Evolutionary conservation across 2,797 vertebrate genomes (phyloP), one percentile per base, ranked within the genome.

Genomic region (Enteromius thamalakanensis): DNA sequence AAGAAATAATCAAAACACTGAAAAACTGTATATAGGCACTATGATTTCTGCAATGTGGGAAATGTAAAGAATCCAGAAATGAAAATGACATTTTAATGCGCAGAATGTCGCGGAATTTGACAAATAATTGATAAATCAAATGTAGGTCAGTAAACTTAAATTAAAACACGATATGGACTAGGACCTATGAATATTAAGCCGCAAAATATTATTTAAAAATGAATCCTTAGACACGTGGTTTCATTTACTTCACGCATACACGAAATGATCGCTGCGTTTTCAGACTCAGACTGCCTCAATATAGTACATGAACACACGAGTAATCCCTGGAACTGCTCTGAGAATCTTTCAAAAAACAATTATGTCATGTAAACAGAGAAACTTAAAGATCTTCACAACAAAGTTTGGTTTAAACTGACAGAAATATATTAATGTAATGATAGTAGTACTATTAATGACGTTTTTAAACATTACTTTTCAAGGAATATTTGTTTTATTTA

Each of bases 1-100:
- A n/a, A 34, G 19, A 34, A 32, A 32, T 0, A 51, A 51, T 34
- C 11, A 64, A 29, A 78, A 78, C 42, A 77, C 17, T 29, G 2
- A 32, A 49, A 47, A 67, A 68, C 37, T 0, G 47, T 5, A 26
- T 26, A 0, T 4, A 69, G 11, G 7, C 7, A 21, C 7, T 55
- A 23, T 58, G 10, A 58, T 58, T n/a, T 53, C 19, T 3, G 17
- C 2, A 1, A 21, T 21, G 51, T 3, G 51, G 49, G 17, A 51
- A 51, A 51, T 19, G 2, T 7, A 8, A 1, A 0, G 19, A 21
- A 53, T 53, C 51, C 8, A 53, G 51, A 21, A 7, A n/a, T 53
- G n/a, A 3, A 55, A n/a, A n/a, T n/a, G 0, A 0, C 1, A n/a
- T 10, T 10, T 55, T n/a, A n/a, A n/a, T 45, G 51, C 4, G 2